Evolutionary conservation across 2,113 vertebrate genomes (phyloP), one percentile per base, ranked within the genome.

Genomic region (Ramphastos sulfuratus): DNA sequence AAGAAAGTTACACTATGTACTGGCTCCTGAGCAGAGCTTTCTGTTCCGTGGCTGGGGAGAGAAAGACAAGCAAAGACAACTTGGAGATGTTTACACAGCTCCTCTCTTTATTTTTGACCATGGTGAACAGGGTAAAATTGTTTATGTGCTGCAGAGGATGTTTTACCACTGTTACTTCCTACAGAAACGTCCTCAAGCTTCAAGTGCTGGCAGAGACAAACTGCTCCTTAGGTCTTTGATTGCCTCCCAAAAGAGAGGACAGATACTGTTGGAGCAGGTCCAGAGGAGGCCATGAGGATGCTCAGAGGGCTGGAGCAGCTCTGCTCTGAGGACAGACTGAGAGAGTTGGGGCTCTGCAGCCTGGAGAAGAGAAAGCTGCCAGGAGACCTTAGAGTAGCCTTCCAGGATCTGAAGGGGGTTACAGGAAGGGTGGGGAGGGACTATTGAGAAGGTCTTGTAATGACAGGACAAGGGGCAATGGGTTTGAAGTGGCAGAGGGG

Each of bases 121-220:
- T 81, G 39, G 75, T 90, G 96, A 88, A 91, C 12, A 81, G 90
- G 86, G 73, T 73, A 93, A 91, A 89, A 88, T 5, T 93, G 82
- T 97, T 97, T 97, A 97, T 63, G 67, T 44, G 50, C 67, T 93
- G 39, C 73, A 85, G 81, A 95, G 94, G 95, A 97, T 96, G 94
- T 95, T 97, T 96, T 97, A 95, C 79, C 81, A 52, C 82, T 88
- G 92, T 83, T 85, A 91, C 87, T 97, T 96, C 95, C 93, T 91
- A 94, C 86, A 82, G 85, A 82, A 96, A 78, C 0, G 10, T 90
- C 86, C 92, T 95, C 89, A 39, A 55, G 70, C 77, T 94, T 81
- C 7, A 9, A 95, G 77, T 33, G 63, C 56, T 96, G 96, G 94
- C 91, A 94, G 80, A 37, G 37, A 50, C 70, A 86, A 61, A 82